Base-by-base conservation (phyloP, 2,797 vertebrate species). In the Malacoraja senta region DNA sequence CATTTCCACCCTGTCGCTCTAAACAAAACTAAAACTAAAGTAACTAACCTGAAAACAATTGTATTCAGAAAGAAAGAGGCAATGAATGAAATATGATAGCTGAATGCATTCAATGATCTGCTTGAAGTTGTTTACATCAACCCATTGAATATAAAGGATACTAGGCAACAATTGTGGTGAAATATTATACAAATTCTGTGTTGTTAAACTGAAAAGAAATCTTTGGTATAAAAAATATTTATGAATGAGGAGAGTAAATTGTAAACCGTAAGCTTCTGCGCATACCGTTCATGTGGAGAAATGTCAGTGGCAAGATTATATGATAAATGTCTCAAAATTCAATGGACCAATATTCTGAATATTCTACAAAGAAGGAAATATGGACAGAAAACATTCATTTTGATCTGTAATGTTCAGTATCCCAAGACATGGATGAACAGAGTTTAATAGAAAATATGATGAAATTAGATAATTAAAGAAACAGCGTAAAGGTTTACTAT, bases 111-210 rank as follows among this genome's bases (percentile, higher is more conserved):
- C 21, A 8, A 58, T 44, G 90, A 74, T 74, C n/a, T 53, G 35
- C 90, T 26, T 17, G n/a, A 76, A 92, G 71, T 71, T 92, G 90
- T 63, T 92, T 24, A 74, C 71, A 26, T 88, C 68, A 61, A 91
- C 65, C 71, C 32, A 68, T 68, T 91, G n/a, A 38, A 71, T 91
- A 68, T 74, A 91, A 19, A 91, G 9, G 38, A 91, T 53, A 74
- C 68, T 74, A 44, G 68, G 44, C 35, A 72, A 91, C 35, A 91
- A 44, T 17, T 71, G 68, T 71, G 68, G 68, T 6, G 24, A 24
- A 26, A 21, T 74, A 24, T 74, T 74, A 21, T 74, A 24, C 19
- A 26, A 74, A 74, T 74, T 74, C 71, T 74, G 7, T 74, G 71
- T 21, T 72, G 71, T 24, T 21, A 19, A 26, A 24, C 71, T 74